Conservation (phyloP, 2,888 invertebrate species). For the Synanthedon andrenaeformis region DNA sequence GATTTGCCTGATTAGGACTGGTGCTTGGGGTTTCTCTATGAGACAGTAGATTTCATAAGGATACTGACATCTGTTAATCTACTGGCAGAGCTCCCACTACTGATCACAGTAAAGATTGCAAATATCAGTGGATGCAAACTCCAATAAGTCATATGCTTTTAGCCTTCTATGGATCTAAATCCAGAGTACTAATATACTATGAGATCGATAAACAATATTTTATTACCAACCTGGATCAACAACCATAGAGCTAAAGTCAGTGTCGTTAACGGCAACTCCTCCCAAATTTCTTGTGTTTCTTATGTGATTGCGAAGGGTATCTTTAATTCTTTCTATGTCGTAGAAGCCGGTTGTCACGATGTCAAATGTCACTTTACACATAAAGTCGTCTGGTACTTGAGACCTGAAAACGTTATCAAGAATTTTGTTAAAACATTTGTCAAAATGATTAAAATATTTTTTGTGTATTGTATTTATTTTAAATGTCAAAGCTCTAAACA, state of each 20-base stretch:
- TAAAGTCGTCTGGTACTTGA: slow-evolving; percentile 68
- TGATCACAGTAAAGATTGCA: too few relatives aligned
- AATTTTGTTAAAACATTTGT: neutral
- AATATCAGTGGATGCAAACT: too few relatives aligned
- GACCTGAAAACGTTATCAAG: slow-evolving; percentile 45
- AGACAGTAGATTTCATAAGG: too few relatives aligned
- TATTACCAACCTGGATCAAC: slow-evolving; percentile 43
- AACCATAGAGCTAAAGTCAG: slow-evolving; percentile 66
- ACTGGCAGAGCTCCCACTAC: too few relatives aligned
- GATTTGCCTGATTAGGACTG: too few relatives aligned
- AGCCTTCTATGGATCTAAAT: too few relatives aligned
- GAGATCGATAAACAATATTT: too few relatives aligned
- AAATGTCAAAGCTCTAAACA: neutral
- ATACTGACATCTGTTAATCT: too few relatives aligned
- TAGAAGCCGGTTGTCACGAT: slow-evolving; percentile 72
- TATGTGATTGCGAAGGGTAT: slow-evolving; percentile 71
- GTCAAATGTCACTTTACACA: slow-evolving; percentile 76
- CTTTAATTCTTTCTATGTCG: slow-evolving; percentile 60
- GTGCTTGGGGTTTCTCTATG: too few relatives aligned
- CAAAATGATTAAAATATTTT: too few relatives aligned
- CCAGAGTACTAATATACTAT: too few relatives aligned
- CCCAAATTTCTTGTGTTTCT: slow-evolving; percentile 64
- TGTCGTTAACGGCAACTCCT: slow-evolving; percentile 61
- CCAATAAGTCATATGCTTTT: too few relatives aligned
- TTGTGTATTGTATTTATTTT: neutral